Evolutionary conservation across 23 tunicate genomes (phyloP).

Genomic region (Clavelina lepadiformis): DNA sequence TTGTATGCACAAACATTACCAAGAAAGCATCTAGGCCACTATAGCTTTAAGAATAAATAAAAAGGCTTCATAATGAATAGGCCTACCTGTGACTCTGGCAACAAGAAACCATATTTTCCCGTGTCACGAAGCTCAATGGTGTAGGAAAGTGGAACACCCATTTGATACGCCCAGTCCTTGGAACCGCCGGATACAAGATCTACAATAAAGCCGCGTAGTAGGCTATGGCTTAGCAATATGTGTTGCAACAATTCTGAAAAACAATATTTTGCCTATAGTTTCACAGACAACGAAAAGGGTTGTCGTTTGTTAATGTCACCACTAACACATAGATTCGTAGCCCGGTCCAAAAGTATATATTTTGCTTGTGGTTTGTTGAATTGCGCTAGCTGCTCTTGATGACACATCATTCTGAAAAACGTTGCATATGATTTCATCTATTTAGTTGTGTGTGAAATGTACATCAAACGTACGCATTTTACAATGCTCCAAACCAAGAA

Average conservation of each 20-base stretch:
- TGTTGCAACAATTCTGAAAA: neutral
- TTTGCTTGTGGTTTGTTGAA: neutral
- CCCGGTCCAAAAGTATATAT: constrained; percentile 22
- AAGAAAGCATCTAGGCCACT: no score
- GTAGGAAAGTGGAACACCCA: constrained; percentile 24
- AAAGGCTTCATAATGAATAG: neutral
- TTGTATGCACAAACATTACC: neutral
- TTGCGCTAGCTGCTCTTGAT: constrained; percentile 6
- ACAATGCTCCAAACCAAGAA: neutral
- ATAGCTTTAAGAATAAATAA: no score
- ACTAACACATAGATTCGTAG: constrained; percentile 20
- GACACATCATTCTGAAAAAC: constrained; percentile 16
- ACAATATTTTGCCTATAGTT: no score
- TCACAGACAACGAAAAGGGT: neutral
- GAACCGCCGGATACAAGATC: constrained; percentile 73
- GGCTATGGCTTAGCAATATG: no score
- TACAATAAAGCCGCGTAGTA: neutral
- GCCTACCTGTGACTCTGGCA: constrained; percentile 46
- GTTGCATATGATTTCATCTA: no score
- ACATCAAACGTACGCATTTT: neutral
- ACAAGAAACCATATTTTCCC: constrained; percentile 48
- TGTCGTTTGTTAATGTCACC: neutral
- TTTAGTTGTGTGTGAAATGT: neutral
- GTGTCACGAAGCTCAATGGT: constrained; percentile 63
- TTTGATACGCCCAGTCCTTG: constrained; percentile 55